These are phyloP conservation scores for Dolichomitus sp. DNA, from an alignment of 2,888 invertebrate species.

Conservation along the genomic window DNA sequence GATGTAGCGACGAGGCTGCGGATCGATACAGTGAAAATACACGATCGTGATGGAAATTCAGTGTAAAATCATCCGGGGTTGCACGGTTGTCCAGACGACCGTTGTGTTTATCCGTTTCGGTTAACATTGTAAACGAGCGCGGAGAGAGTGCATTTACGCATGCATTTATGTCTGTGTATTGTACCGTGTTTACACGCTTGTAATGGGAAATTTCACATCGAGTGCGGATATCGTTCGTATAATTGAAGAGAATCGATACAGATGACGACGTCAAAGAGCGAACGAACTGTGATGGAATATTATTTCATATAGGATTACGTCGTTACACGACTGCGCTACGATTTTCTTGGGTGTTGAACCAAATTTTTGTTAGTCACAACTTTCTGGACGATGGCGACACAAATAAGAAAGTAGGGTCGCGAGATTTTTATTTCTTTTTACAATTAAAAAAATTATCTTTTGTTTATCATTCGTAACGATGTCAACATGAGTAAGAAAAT, in stretches of 20 bases:
- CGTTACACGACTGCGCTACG: not conserved
- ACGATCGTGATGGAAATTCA: conserved; percentile 36
- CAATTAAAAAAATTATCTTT: too few species aligned
- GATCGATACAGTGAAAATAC: conserved; percentile 39
- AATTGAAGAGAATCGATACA: conserved; percentile 19
- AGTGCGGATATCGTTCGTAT: conserved; percentile 8
- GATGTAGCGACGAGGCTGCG: conserved; percentile 20
- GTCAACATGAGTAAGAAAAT: too few species aligned
- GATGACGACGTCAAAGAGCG: conserved; percentile 27
- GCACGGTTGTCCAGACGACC: conserved; percentile 20
- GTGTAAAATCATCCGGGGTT: conserved; percentile 38
- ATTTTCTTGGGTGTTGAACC: not conserved
- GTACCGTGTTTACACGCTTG: conserved; percentile 42
- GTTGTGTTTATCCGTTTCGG: conserved; percentile 37
- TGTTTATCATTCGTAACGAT: too few species aligned
- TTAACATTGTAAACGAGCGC: conserved; percentile 38
- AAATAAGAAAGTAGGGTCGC: too few species aligned
- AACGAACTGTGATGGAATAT: conserved; percentile 9
- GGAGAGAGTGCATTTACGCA: conserved; percentile 22
- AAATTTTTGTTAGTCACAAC: not conserved
- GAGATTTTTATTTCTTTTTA: too few species aligned
- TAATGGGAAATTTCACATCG: conserved; percentile 33
- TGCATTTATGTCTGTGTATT: conserved; percentile 25
- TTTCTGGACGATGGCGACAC: too few species aligned
- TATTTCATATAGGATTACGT: conserved; percentile 15